Base-by-base conservation (phyloP, 2,888 invertebrate genomes). In the Syrphus vitripennis region DNA sequence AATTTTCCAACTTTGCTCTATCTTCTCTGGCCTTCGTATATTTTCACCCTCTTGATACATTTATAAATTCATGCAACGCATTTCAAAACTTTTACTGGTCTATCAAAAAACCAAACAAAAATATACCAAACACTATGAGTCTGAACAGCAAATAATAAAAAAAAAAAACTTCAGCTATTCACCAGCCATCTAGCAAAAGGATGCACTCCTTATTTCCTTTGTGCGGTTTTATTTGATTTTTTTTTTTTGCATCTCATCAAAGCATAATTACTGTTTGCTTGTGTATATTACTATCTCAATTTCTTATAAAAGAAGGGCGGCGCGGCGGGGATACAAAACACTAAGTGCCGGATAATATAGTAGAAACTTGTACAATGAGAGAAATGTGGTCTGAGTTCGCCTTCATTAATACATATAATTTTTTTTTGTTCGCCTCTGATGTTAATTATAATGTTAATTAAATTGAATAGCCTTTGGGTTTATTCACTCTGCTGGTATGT, bases 361-460 rank as follows among this genome's bases (percentile, higher is more conserved):
- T 34, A 34, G 21, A 19, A 10, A 4, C 12, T 59, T 37, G 29
- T 31, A 24, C 34, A 34, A 67, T 42, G 34, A 40, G 26, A 19
- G 70, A 55, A 53, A 55, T 70, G 55, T n/a, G 40, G 70, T 70
- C 55, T 45, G 29, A 14, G 65, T 12, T 45, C 29, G 45, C 14
- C 19, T 65, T 40, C 45, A 50, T 70, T 59, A 34, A 29, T 34
- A n/a, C n/a, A n/a, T n/a, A 59, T 12, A 26, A 31, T 31, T 31
- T 34, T 34, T 57, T 59, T 9, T 4, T 12, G 21, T 19, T 50
- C 7, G 14, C 50, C 55, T 55, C n/a, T n/a, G n/a, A n/a, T 55
- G 70, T 70, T 70, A 70, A 77, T 77, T 77, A 48, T 69, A 57
- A 59, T 69, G 45, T 69, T 77, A 77, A 77, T 77, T 77, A 69